Evolutionary conservation across 2,888 invertebrate genomes (phyloP), one percentile per base, ranked within the genome.

Genomic region (Nematopogon swammerdamellus): DNA sequence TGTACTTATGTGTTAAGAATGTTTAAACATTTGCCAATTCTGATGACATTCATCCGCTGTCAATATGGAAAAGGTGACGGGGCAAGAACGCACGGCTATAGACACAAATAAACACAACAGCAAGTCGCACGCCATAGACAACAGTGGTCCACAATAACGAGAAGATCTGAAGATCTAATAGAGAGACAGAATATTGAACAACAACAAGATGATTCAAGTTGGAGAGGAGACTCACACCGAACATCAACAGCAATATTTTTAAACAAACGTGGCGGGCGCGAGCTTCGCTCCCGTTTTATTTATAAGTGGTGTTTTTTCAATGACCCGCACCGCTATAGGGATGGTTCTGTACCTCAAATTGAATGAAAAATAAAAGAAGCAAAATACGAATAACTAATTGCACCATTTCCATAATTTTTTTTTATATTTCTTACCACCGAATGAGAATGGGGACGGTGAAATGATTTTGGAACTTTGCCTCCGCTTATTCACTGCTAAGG

Each of bases 221-320:
- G 25, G 30, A 48, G 46, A 46, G 25, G 25, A 25, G 8, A 8
- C 25, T 25, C 25, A 44, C 44, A 36, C 48, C 45, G 46, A 44
- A 49, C 44, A 50, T 45, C 20, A 49, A 44, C 47, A 46, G 25
- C 5, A 25, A 25, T n/a, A 25, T 8, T 25, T 25, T 25, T 6
- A 25, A 25, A 25, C 25, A n/a, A n/a, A n/a, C n/a, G n/a, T n/a
- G n/a, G 25, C 25, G 25, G 25, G 8, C 5, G 25, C 5, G 25
- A 25, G 25, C 8, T n/a, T n/a, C n/a, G n/a, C n/a, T n/a, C n/a
- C n/a, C n/a, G n/a, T n/a, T n/a, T n/a, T n/a, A n/a, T n/a, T n/a
- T n/a, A n/a, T n/a, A n/a, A n/a, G n/a, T n/a, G n/a, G n/a, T n/a
- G n/a, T n/a, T n/a, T n/a, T n/a, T n/a, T n/a, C n/a, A n/a, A n/a